Evolutionary conservation across 2,113 vertebrate species (phyloP), one percentile per base, ranked within the genome.

Genomic region (Corythaixoides concolor): DNA sequence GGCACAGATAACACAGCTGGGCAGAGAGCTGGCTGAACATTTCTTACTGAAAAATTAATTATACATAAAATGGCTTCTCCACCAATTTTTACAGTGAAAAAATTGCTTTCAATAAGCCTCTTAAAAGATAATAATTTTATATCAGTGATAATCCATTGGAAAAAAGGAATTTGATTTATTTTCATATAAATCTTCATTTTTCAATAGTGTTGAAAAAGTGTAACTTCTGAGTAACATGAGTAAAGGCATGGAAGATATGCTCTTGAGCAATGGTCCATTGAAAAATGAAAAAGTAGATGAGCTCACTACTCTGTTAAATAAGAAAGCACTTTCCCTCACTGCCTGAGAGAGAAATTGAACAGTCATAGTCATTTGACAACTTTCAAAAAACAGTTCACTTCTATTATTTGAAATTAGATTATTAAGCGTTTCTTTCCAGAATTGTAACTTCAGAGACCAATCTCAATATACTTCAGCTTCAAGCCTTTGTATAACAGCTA

Each of bases 181-280:
- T 90, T 63, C 53, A 87, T 35, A 84, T 92, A 85, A 85, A 90
- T 78, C 72, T 78, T 87, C 35, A 64, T 95, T 95, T 95, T 63
- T 81, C 47, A 68, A 20, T 60, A 63, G 30, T 59, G 28, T 64
- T 85, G 64, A 35, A 85, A 67, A 67, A 19, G 26, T 52, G 27
- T 47, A 75, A 77, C n/a, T 89, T 78, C 47, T 43, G 32, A 81
- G 63, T 27, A 90, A 72, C 47, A 10, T 2, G 14, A 81, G 63
- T 56, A 64, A 83, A 83, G 58, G 41, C 59, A 50, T 2, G 45
- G 80, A 94, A 91, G 69, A 85, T 35, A 28, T 59, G 69, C 30
- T 93, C 50, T 81, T 78, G 86, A 94, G 91, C 68, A 95, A 75
- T 62, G 43, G 78, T 33, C 82, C 77, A 81, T 35, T 95, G 91